Evolutionary conservation across 2,888 invertebrate species (phyloP).

Genomic region (Cheilosia impressa): DNA sequence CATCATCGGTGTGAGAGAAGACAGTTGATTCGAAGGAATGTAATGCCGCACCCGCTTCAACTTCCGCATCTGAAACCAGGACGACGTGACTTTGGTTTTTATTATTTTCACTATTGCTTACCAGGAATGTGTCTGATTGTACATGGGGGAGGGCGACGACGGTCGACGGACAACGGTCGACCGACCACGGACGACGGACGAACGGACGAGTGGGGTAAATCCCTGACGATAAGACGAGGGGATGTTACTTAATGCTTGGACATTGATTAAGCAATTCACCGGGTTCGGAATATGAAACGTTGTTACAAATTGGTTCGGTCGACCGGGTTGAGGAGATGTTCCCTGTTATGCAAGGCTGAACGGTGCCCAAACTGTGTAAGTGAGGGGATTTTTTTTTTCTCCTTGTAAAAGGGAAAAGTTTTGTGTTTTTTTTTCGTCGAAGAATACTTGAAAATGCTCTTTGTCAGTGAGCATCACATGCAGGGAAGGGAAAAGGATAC

Average conservation of each 20-base stretch:
- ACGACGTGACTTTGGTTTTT: conserved; percentile 75
- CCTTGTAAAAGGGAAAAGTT: conserved; percentile 20
- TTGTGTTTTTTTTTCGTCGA: not conserved
- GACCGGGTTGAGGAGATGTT: conserved; percentile 4
- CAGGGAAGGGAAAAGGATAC: not conserved
- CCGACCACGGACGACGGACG: too few species aligned
- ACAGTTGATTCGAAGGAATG: conserved; percentile 71
- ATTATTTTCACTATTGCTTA: conserved; percentile 65
- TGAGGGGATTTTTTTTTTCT: not conserved
- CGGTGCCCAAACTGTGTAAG: conserved; percentile 15
- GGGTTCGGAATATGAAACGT: conserved; percentile 60
- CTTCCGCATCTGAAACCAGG: conserved; percentile 67
- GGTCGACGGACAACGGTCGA: not conserved
- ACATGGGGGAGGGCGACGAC: too few species aligned
- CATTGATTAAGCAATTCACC: conserved; percentile 74
- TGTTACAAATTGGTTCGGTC: conserved; percentile 58
- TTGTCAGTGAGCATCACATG: conserved; percentile 19
- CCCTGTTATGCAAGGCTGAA: conserved; percentile 22
- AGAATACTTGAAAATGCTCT: conserved; percentile 54
- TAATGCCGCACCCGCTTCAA: conserved; percentile 52
- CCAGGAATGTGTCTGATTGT: conserved; percentile 57
- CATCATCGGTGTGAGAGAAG: conserved; percentile 34
- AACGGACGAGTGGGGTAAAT: conserved; percentile 23
- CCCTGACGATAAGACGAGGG: conserved; percentile 39
- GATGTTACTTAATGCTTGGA: conserved; percentile 70